Base-by-base conservation (phyloP, 2,797 vertebrate genomes). In the Malurus leucopterus region DNA sequence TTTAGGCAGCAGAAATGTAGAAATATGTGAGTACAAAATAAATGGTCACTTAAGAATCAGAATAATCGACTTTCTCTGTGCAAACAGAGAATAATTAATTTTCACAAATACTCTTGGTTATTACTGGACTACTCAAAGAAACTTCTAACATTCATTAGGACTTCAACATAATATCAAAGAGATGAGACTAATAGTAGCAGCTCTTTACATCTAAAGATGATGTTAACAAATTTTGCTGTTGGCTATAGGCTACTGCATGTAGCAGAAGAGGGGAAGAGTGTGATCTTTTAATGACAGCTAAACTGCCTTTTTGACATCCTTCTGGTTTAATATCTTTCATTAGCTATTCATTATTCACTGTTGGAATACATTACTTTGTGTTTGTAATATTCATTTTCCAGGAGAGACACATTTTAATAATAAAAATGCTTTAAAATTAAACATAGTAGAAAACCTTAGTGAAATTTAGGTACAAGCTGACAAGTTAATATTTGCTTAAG, bases 41-140 rank as follows among this genome's bases (percentile, higher is more conserved):
- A 86, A 59, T 55, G 71, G 40, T 96, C 70, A 90, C 87, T 92
- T 91, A 88, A 95, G 93, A 92, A 92, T 91, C 50, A 78, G 34
- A 30, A 89, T 81, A 38, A 84, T 76, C 59, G 69, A 55, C 29
- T 34, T 90, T 89, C 74, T 89, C 47, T 72, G 8, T 93, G 76
- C 4, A 74, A 95, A 95, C 50, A 87, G 54, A 77, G 58, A 92
- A 50, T 57, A 90, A 90, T 40, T 82, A 93, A 68, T 87, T 96
- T 96, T 94, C 77, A 94, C 55, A 93, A 95, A 94, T 91, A 93
- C 77, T 86, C 84, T 94, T 88, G 69, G 59, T 91, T 93, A 92
- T 95, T 94, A 91, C 85, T 78, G 65, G 89, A 76, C 26, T 27
- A 82, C 68, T 91, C 73, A 82, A 84, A 95, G 76, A 94, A 95